Base-by-base conservation (phyloP, 2,113 vertebrate genomes). In the Morone saxatilis region DNA sequence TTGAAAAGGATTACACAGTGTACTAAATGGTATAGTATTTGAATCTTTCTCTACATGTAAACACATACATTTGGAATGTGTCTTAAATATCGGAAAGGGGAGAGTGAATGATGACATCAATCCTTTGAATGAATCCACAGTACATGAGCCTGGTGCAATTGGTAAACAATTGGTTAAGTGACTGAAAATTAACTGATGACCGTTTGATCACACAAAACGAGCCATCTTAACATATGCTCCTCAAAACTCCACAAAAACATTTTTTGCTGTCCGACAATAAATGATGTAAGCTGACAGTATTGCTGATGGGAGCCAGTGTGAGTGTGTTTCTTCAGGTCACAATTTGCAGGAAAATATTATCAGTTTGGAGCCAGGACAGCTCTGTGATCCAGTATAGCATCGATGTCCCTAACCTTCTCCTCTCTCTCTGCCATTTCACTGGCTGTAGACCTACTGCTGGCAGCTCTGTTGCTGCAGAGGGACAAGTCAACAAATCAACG, bases 401-500 rank as follows among this genome's bases (percentile, higher is more conserved):
- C 7, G 12, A 77, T 11, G 2, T 20, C 20, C 31, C 61, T 60
- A 54, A 41, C 57, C 69, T 71, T 71, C 50, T 14, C 71, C n/a
- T 59, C 59, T 75, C 83, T 74, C 41, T 68, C 61, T 87, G 31
- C 45, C 25, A 65, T 74, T 75, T 76, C 74, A 63, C 56, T 56
- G 47, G 54, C 74, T 83, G 81, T 12, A 61, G 78, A 84, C 71
- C 77, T 31, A 67, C 86, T 83, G 85, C 86, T 86, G 79, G 77
- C 87, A 85, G 81, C 80, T 84, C 62, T 91, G 92, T 92, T 92
- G 93, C 91, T 90, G 82, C 60, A 91, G 89, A 94, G 92, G 90
- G 89, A 92, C 84, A 81, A 87, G 91, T 94, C 92, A 95, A 93
- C 91, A 94, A 93, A 93, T 94, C 82, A 87, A 59, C 76, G 38